These are phyloP conservation scores for Drosophila tanythrix DNA, from an alignment of 2,888 invertebrate genomes.

Conservation along the genomic window DNA sequence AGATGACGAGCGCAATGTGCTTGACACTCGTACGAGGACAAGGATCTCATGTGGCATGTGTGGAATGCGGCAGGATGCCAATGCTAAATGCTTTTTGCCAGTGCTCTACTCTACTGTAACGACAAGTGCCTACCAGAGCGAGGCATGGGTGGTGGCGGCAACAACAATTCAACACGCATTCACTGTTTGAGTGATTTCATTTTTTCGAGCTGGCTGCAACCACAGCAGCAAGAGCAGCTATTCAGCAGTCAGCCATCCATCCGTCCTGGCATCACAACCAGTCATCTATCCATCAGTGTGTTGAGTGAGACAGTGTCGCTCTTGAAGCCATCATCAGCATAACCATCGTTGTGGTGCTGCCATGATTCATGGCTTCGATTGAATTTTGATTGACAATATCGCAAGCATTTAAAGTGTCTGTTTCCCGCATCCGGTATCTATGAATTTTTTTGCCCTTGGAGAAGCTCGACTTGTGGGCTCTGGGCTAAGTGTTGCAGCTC, in stretches of 20 bases:
- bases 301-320: conserved; percentile 54
- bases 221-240: conserved; percentile 29
- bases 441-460: conserved; percentile 32
- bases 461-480: conserved; percentile 31
- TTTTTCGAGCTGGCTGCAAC: conserved; percentile 48
- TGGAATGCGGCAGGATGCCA: conserved; percentile 66
- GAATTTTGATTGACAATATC: conserved; percentile 84
- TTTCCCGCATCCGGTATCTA: conserved; percentile 72
- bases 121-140: conserved; percentile 43
- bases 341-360: conserved; percentile 50
- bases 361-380: conserved; percentile 82
- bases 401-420: conserved; percentile 83
- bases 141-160: conserved; percentile 4
- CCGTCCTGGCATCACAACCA: conserved; percentile 35
- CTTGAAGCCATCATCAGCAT: conserved; percentile 70
- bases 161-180: conserved; percentile 49
- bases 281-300: conserved; percentile 54
- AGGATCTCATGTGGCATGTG: conserved; percentile 39
- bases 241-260: conserved; percentile 44
- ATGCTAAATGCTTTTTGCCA: conserved; percentile 71
- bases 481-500: conserved; percentile 50
- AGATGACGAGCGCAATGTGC: conserved; percentile 31
- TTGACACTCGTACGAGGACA: conserved; percentile 29
- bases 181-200: conserved; percentile 61
- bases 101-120: conserved; percentile 21